phyloP scores from a whole-genome alignment of 2,113 vertebrate species.

The Rhinopomastus cyanomelas region DNA sequence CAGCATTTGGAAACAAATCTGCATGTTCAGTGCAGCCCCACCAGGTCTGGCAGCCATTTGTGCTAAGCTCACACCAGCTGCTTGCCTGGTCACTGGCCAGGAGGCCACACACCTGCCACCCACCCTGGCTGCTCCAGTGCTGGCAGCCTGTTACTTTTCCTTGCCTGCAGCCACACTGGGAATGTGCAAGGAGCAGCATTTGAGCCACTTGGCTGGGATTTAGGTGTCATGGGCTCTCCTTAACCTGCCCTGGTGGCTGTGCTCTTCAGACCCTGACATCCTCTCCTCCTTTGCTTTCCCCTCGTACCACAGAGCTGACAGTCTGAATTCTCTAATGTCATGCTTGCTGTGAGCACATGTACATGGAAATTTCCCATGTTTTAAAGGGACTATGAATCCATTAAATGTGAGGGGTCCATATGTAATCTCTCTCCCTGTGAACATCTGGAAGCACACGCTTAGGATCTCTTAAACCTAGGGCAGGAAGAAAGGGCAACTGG shows the following conservation, averaged over 20 bases:
- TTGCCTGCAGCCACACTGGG: background rate
- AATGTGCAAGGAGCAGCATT: background rate
- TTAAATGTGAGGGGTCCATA: background rate
- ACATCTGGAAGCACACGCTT: background rate
- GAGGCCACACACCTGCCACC: background rate
- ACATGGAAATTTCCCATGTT: background rate
- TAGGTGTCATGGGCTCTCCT: background rate
- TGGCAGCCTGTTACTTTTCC: background rate
- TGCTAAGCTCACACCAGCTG: accelerated
- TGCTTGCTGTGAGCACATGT: background rate
- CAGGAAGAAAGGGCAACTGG: background rate
- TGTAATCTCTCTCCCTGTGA: background rate
- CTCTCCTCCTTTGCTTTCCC: background rate
- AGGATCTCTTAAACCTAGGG: background rate
- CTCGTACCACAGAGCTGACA: background rate
- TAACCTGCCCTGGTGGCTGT: background rate
- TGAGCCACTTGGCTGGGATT: background rate
- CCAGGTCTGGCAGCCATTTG: background rate
- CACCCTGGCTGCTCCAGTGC: background rate
- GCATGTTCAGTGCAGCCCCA: accelerated
- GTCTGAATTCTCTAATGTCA: background rate
- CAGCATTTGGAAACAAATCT: background rate
- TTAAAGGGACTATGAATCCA: background rate
- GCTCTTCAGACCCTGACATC: background rate
- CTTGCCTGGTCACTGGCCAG: accelerated